Base-by-base conservation (phyloP, 37 sponge, comb jelly and placozoan species). In the Aplysina aerophoba region DNA sequence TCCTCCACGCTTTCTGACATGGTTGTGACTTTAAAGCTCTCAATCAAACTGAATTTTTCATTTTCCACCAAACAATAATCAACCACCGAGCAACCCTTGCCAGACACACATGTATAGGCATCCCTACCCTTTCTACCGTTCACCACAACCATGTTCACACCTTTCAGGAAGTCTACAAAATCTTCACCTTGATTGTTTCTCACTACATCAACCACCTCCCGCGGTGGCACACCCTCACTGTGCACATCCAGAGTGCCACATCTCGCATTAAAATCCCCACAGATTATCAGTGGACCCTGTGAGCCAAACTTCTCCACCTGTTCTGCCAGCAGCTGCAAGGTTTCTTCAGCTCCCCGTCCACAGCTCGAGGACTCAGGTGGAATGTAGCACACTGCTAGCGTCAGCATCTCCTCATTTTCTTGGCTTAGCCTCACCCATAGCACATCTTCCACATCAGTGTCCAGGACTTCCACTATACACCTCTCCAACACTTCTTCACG, bases 311-410 rank as follows among this genome's bases (percentile, higher is more conserved):
- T 67, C 27, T 27, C n/a, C 15, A 67, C 28, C n/a, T 67, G 69
- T 67, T 67, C 69, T 14, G 69, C 15, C 69, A 67, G n/a, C 69
- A 25, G 69, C 69, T 25, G 27, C 69, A 20, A 67, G 27, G 27
- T 67, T 27, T 67, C 69, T n/a, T 67, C 69, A 67, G 15, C n/a
- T 20, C 69, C 15, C 69, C 15, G 27, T 27, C n/a, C 69, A 25
- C 69, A 25, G 27, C 69, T 27, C n/a, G 69, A 67, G 15, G 69
- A n/a, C 27, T 25, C n/a, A 67, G 69, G 69, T 25, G 69, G 69
- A 27, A 67, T 67, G 69, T 67, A 67, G n/a, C 69, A 67, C n/a
- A 67, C 69, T 25, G 69, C 69, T 25, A 67, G 69, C 69, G n/a
- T 14, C n/a, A 67, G n/a, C 69, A 22, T 27, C 69, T 25, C 15